Evolutionary conservation across 2,113 vertebrate species (phyloP), one percentile per base, ranked within the genome.

Genomic region (Nothobranchius kuhntae): DNA sequence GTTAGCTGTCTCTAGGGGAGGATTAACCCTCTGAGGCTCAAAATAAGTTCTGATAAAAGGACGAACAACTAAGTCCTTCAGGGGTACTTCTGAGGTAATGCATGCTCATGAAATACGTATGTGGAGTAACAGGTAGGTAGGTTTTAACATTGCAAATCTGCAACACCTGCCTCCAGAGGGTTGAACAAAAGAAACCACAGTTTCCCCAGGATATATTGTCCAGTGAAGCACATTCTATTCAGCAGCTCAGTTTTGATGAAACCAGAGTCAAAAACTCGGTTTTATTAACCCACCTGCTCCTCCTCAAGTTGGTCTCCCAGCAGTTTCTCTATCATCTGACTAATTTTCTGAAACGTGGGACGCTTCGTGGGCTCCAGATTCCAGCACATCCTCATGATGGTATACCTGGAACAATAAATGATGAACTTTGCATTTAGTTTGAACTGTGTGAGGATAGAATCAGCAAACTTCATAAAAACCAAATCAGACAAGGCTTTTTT

Each of bases 351-450:
- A 4, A 99, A 98, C 1, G 94, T 96, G 0, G 97, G 97, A 48
- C 97, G 93, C 15, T 61, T 78, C 0, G 95, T 96, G 0, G 97
- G 94, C 78, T 97, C 95, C 89, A 98, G 87, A 74, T 92, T 93
- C 97, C 97, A 99, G 86, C 97, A 99, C 1, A 93, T 94, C 75
- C 95, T 95, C 97, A 99, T 98, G 81, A 99, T 92, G 40, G 61
- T 81, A 46, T 98, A 99, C 85, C 97, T 98, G 87, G 54, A 75
- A 67, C 17, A 30, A 65, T 36, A 35, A 24, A 53, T 1, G 7
- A 21, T 13, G 11, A 21, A 26, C 38, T 40, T 7, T 40, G 38
- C 38, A 9, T 51, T 42, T 15, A 21, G 42, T 13, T 30, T 48
- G 8, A 51, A 51, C 50, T n/a, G 15, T 30, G n/a, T 9, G 48